phyloP scores from a whole-genome alignment of 2,113 vertebrate species.

The Rutilus rutilus region DNA sequence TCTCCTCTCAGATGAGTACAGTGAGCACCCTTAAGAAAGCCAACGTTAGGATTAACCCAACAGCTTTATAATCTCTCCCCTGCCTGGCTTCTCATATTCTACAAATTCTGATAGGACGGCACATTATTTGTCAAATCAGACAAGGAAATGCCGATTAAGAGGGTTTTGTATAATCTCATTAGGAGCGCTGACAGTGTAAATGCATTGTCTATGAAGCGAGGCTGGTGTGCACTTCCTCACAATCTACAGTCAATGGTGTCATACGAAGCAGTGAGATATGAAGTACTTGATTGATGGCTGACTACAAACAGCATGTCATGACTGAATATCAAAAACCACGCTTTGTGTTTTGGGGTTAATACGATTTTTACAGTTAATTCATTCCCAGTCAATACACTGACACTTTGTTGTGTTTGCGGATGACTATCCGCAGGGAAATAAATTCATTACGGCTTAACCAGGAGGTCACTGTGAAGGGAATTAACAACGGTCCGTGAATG shows the following conservation, averaged over 20 bases:
- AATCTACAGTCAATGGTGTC: neutral
- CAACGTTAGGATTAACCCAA: slow-evolving; percentile 57
- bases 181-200: slow-evolving; percentile 40
- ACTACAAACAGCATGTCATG: slow-evolving; percentile 27
- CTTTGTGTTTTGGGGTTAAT: slow-evolving; percentile 48
- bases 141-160: slow-evolving; percentile 48
- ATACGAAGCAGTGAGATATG: neutral
- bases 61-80: slow-evolving; percentile 55
- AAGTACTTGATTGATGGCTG: slow-evolving; percentile 11
- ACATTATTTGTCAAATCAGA: slow-evolving; percentile 61
- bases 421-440: slow-evolving; percentile 61
- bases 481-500: slow-evolving; percentile 48
- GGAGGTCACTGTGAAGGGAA: slow-evolving; percentile 54
- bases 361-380: slow-evolving; percentile 59
- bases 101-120: slow-evolving; percentile 54
- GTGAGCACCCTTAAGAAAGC: slow-evolving; percentile 52
- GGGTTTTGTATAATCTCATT: slow-evolving; percentile 51
- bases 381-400: slow-evolving; percentile 56
- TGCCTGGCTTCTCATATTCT: slow-evolving; percentile 49
- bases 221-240: neutral
- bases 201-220: slow-evolving; percentile 27
- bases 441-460: slow-evolving; percentile 51
- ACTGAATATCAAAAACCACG: neutral
- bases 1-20: slow-evolving; percentile 45
- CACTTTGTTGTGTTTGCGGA: slow-evolving; percentile 55